phyloP scores from a whole-genome alignment of 2,888 invertebrate genomes.

The Poecilus cupreus region DNA sequence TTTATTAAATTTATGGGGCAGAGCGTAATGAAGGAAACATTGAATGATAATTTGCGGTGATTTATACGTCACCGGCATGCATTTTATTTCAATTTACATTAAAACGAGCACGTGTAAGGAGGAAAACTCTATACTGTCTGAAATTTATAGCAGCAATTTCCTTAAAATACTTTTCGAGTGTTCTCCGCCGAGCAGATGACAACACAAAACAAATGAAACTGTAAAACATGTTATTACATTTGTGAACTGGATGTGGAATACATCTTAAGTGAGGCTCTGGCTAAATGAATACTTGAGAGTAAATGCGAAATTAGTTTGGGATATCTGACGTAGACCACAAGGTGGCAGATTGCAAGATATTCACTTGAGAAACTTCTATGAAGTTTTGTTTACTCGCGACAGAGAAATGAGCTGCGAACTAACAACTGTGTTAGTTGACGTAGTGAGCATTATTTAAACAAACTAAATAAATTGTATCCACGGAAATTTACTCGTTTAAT shows the following conservation, averaged over 20 bases:
- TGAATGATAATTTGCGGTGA: conserved; percentile 39
- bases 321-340: not conserved
- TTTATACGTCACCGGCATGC: not conserved
- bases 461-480: too few species aligned
- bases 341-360: not conserved
- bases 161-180: conserved; percentile 57
- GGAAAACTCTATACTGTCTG: conserved; percentile 28
- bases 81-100: conserved; percentile 48
- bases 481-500: too few species aligned
- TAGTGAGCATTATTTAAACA: not conserved
- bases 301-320: conserved; percentile 20
- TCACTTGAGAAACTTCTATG: not conserved
- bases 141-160: conserved; percentile 56
- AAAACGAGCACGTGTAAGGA: conserved; percentile 28
- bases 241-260: conserved; percentile 18
- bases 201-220: conserved; percentile 49
- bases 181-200: conserved; percentile 46
- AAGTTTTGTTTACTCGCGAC: not conserved
- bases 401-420: not conserved
- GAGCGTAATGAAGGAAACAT: conserved; percentile 27
- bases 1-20: conserved; percentile 5
- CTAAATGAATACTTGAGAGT: conserved; percentile 31
- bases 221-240: conserved; percentile 52
- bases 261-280: not conserved
- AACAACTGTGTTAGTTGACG: not conserved